Percentiles rank a stretch among this genome's conserved stretches.
phyloP scores from a whole-genome alignment of 2,888 invertebrate genomes.

The Cabera pusaria region DNA sequence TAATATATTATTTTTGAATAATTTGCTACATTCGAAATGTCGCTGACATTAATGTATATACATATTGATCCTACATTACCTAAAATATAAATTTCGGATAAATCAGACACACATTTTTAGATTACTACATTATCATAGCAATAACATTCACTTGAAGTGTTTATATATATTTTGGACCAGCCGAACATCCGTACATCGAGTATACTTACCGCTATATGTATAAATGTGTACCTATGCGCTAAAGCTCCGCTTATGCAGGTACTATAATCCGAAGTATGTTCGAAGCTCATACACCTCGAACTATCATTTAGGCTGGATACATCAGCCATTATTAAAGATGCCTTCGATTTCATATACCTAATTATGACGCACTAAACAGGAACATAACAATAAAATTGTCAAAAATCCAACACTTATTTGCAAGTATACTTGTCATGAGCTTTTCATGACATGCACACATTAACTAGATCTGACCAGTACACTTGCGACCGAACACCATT shows the following conservation, averaged over 20 bases:
- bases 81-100: constrained; percentile 3
- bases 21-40: neutral
- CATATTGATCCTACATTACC: no score
- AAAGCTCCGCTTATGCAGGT: constrained; percentile 31
- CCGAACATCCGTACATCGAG: constrained; percentile 19
- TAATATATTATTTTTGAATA: neutral
- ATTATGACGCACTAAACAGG: constrained; percentile 52
- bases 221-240: constrained; percentile 13
- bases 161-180: constrained; percentile 27
- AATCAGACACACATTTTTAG: constrained; percentile 11
- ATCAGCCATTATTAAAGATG: constrained; percentile 20
- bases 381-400: constrained; percentile 69
- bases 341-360: constrained; percentile 25
- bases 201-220: no score
- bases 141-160: constrained; percentile 27
- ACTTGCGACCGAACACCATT: constrained; percentile 53
- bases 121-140: constrained; percentile 10
- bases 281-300: constrained; percentile 19
- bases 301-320: no score
- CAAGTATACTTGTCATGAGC: constrained; percentile 41
- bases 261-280: no score
- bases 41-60: constrained; percentile 1
- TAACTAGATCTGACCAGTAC: constrained; percentile 57
- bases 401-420: constrained; percentile 63
- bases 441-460: no score